Base-by-base conservation (phyloP, 2,797 vertebrate genomes). In the Zonotrichia albicollis region DNA sequence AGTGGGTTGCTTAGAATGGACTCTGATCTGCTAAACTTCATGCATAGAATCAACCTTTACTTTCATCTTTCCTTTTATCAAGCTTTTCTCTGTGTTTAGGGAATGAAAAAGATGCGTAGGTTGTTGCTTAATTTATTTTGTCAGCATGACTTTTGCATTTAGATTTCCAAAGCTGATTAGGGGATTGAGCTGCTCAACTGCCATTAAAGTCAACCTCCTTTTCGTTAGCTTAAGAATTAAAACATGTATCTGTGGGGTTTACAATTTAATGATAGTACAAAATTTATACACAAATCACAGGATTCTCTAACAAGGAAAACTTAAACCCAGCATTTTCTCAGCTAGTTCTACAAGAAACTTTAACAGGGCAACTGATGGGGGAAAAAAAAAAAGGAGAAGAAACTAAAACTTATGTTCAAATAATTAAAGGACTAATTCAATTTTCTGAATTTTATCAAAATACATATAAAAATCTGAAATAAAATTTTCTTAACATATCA, bases 121-220 rank as follows among this genome's bases (percentile, higher is more conserved):
- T 30, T 79, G n/a, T 30, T 78, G 50, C 23, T 68, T 80, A 74
- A 93, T 90, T 94, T 96, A 84, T 93, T 93, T 87, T 93, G 90
- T 64, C 89, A 95, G 61, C 6, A 0, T 74, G 75, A 50, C 50
- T 91, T 94, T 71, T 72, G 40, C 34, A 81, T 94, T 92, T 75
- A 89, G 92, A 92, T 95, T 80, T 85, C 32, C 51, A 77, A 87
- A 95, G 27, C 13, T 92, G 82, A 93, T 92, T 80, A 85, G 34
- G 22, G 46, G 57, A 89, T 90, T 93, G 87, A 80, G 23, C 36
- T 74, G 36, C 48, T 85, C 50, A 85, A 58, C 25, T 92, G n/a
- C 54, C 60, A 82, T 71, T 90, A 82, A 79, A 32, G 34, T 77
- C 84, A 90, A 61, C 38, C n/a, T 62, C 23, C 16, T 87, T 84